Evolutionary conservation across 2,888 invertebrate species (phyloP).

Genomic region (Cephus runcator): DNA sequence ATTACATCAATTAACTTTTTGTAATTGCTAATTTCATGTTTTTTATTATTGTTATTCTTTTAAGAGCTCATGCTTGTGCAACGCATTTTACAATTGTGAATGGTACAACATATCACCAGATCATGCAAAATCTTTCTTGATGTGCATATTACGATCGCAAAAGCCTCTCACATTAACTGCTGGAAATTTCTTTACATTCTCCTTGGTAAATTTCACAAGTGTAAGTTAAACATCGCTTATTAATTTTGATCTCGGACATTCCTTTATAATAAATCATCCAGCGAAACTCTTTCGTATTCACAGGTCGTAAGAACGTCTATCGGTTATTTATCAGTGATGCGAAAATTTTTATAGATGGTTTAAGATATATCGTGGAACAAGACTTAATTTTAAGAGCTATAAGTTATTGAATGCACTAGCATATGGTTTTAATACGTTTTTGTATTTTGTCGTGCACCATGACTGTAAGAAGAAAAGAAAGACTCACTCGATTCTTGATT

Average conservation of each 20-base stretch:
- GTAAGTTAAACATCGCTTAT: constrained; percentile 50
- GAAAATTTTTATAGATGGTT: background rate
- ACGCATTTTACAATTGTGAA: constrained; percentile 66
- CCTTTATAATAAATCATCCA: background rate
- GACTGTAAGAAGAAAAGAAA: background rate
- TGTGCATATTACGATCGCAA: constrained; percentile 67
- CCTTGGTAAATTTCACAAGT: constrained; percentile 66
- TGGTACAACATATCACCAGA: constrained; percentile 62
- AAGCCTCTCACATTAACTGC: constrained; percentile 66
- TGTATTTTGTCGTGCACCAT: background rate
- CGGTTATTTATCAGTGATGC: constrained; percentile 15
- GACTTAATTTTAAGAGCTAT: background rate
- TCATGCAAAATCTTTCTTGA: constrained; percentile 60
- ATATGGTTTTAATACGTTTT: background rate
- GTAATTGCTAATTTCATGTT: background rate
- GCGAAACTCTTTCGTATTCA: background rate
- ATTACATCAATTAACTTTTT: background rate
- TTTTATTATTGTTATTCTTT: background rate
- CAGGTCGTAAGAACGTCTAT: constrained; percentile 16
- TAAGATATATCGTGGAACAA: background rate
- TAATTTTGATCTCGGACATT: background rate
- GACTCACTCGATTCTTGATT: no score
- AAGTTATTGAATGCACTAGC: background rate
- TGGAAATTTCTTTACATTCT: constrained; percentile 67
- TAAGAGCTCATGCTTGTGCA: constrained; percentile 64